A percentile compares a stretch with the other conserved stretches of the same genome.
phyloP scores from a whole-genome alignment of 2,797 vertebrate species.

The Chelon labrosus region DNA sequence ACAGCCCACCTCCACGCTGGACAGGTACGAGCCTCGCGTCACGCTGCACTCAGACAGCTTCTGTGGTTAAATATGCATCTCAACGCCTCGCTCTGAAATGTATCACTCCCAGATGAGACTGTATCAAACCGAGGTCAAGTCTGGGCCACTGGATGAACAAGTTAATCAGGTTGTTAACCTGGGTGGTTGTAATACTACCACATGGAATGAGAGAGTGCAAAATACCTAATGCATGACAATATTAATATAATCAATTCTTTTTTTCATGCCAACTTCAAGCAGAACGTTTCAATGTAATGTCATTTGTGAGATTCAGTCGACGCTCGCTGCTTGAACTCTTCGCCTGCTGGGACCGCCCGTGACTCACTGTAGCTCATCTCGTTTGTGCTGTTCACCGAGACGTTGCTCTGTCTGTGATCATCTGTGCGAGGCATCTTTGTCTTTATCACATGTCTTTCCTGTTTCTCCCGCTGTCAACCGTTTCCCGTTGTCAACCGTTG shows the following conservation, averaged over 20 bases:
- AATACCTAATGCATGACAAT: background rate
- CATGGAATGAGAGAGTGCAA: background rate
- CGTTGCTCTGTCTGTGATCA: slow-evolving; percentile 14
- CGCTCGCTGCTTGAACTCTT: background rate
- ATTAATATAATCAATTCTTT: too few species aligned
- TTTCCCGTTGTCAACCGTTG: slow-evolving; percentile 43
- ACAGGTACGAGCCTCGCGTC: slow-evolving; percentile 78
- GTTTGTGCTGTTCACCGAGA: slow-evolving; percentile 6
- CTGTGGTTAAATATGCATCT: background rate
- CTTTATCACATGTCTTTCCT: slow-evolving; percentile 61
- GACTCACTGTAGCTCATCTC: slow-evolving; percentile 1
- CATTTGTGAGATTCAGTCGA: background rate
- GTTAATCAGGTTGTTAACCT: slow-evolving; percentile 50
- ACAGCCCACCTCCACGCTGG: slow-evolving; percentile 84
- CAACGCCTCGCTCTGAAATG: slow-evolving; percentile 3
- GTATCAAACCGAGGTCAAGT: slow-evolving; percentile 31
- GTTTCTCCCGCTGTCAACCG: slow-evolving; percentile 52
- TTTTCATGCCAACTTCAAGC: background rate
- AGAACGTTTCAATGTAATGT: background rate
- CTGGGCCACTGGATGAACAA: slow-evolving; percentile 42
- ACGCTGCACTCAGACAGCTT: background rate
- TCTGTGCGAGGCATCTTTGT: slow-evolving; percentile 51
- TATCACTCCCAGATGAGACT: slow-evolving; percentile 9
- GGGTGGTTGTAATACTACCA: slow-evolving; percentile 4
- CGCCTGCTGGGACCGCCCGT: background rate